Evolutionary conservation across 2,888 invertebrate genomes (phyloP).

Genomic region (Bimastos eiseni): DNA sequence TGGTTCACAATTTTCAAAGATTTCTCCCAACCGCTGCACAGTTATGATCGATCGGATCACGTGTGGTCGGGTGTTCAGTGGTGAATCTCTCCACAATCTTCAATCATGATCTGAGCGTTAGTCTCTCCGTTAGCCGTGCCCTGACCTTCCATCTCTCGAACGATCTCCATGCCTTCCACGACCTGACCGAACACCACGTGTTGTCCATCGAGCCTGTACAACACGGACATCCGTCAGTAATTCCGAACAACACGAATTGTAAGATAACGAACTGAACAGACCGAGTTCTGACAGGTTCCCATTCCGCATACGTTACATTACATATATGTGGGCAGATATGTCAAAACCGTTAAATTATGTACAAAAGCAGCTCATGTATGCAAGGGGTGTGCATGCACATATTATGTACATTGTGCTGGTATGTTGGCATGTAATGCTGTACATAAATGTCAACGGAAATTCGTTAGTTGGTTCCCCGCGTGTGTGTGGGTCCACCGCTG

Average conservation of each 20-base stretch:
- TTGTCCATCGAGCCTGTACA: slow-evolving; percentile 31
- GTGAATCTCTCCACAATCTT: slow-evolving; percentile 25
- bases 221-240: not conserved
- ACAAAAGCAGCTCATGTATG: not conserved
- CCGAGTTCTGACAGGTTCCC: no score
- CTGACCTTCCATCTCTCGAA: slow-evolving; percentile 27
- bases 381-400: not conserved
- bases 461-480: no score
- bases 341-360: not conserved
- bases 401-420: no score
- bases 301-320: not conserved
- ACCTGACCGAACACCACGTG: slow-evolving; percentile 34
- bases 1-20: not conserved
- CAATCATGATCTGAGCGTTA: not conserved
- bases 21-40: not conserved
- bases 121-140: slow-evolving; percentile 9
- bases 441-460: no score
- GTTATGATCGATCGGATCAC: not conserved
- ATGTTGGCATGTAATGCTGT: no score
- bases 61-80: not conserved
- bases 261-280: not conserved
- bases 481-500: no score
- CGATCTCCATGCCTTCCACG: slow-evolving; percentile 27
- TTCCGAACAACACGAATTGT: not conserved
- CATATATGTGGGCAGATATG: not conserved